Evolutionary conservation across 37 sponge, comb jelly and placozoan species (phyloP), one percentile per base, ranked within the genome.

Genomic region (Crambe crambe): DNA sequence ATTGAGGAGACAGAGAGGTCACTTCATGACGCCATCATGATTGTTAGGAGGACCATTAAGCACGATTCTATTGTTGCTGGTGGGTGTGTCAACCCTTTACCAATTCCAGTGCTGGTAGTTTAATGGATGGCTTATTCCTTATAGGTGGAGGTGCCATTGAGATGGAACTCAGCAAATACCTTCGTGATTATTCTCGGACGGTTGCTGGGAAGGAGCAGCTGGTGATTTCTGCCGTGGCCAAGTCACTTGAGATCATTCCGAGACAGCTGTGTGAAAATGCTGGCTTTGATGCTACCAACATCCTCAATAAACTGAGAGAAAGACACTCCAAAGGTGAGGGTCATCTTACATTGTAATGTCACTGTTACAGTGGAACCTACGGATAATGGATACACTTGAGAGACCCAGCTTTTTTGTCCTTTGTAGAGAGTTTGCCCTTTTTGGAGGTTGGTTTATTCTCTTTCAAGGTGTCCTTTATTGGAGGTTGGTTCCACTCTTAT

Each of bases 11-110:
- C 97, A 23, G 99, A 99, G 85, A 72, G 99, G 40, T 99, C 99
- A 12, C 93, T 99, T 8, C 99, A 99, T 58, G 99, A 99, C 64
- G 99, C 99, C 79, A 99, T 99, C 87, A 96, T 99, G 99, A 99
- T 99, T 47, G 99, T 96, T n/a, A 75, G 97, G 57, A 83, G 97
- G 60, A 94, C 99, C 29, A 83, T 96, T 44, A 96, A 96, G 91
- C 94, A 99, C 73, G 99, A 99, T 73, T 85, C 97, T 26, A 80
- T 99, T 2, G 97, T 99, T 6, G 99, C 99, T 41, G 95, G 95
- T 89, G 47, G 0, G 81, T 68, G 12, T 12, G 1, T 34, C 37
- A 22, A 18, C 9, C 37, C 69, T 68, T 12, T 27, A 35, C 27
- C 69, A 68, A 17, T 8, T 68, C 18, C 15, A 26, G 40, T 72